phyloP scores from a whole-genome alignment of 2,113 vertebrate species.

The Myrmecophaga tridactyla region DNA sequence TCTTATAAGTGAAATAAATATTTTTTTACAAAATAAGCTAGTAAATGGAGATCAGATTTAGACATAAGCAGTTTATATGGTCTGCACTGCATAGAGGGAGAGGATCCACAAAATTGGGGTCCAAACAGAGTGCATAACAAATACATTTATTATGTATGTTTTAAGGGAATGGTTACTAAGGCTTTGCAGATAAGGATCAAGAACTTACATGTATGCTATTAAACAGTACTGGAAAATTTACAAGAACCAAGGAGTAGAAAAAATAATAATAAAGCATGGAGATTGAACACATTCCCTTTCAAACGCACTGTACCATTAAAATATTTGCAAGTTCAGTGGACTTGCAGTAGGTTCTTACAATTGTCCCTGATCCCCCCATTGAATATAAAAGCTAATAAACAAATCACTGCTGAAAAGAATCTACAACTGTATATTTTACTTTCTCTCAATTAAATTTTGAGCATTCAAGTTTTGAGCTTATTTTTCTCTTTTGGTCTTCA shows the following conservation, averaged over 20 bases:
- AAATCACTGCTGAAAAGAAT: background rate
- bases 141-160: background rate
- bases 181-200: background rate
- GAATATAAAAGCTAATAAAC: background rate
- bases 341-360: background rate
- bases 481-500: constrained; percentile 22
- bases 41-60: background rate
- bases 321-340: background rate
- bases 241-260: background rate
- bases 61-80: background rate
- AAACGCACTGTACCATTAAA: background rate
- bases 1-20: background rate
- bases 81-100: no score
- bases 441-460: background rate
- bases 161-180: background rate
- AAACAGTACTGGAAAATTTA: background rate
- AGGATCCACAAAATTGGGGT: background rate
- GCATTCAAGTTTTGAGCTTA: background rate
- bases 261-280: background rate
- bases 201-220: background rate
- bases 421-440: background rate
- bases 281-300: background rate
- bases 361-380: background rate
- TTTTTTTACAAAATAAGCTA: background rate
- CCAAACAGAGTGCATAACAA: background rate